Conservation (phyloP, 2,113 vertebrate genomes). For the Suncus etruscus region DNA sequence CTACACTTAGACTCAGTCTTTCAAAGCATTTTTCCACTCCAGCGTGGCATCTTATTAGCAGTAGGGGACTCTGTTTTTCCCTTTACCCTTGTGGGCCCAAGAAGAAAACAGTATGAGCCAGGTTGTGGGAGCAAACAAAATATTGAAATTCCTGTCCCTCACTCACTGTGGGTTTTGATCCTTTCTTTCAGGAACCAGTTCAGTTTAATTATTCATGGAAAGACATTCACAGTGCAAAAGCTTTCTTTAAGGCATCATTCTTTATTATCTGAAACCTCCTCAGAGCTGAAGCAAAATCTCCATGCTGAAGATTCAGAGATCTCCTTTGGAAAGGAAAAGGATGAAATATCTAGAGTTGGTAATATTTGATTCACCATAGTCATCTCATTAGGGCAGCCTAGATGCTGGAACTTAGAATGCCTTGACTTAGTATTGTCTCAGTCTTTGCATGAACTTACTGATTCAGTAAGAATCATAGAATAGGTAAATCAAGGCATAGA, state of each 20-base stretch:
- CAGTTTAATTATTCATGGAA: conserved; percentile 74
- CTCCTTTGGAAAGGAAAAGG: background rate
- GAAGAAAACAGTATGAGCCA: conserved; percentile 6
- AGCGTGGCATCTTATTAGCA: background rate
- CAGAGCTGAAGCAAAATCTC: conserved; percentile 37
- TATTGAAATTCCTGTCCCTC: background rate
- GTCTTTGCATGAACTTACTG: background rate
- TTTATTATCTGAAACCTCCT: conserved; percentile 58
- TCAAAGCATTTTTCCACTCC: background rate
- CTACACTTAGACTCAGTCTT: background rate
- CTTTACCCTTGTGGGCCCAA: background rate
- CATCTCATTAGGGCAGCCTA: conserved; percentile 40
- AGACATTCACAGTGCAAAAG: conserved; percentile 59
- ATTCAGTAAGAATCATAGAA: background rate
- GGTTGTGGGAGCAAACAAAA: conserved; percentile 27
- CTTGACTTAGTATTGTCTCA: background rate
- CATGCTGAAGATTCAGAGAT: conserved; percentile 57
- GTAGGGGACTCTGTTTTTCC: background rate
- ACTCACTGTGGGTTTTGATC: conserved; percentile 53
- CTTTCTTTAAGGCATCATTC: conserved; percentile 53
- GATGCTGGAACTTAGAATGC: background rate
- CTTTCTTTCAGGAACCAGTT: conserved; percentile 70
- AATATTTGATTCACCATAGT: conserved; percentile 42
- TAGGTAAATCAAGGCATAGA: conserved; percentile 3
- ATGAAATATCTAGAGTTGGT: conserved; percentile 36